Evolutionary conservation across 2,888 invertebrate genomes (phyloP), one percentile per base, ranked within the genome.

Genomic region (Leucoptera coffeella): DNA sequence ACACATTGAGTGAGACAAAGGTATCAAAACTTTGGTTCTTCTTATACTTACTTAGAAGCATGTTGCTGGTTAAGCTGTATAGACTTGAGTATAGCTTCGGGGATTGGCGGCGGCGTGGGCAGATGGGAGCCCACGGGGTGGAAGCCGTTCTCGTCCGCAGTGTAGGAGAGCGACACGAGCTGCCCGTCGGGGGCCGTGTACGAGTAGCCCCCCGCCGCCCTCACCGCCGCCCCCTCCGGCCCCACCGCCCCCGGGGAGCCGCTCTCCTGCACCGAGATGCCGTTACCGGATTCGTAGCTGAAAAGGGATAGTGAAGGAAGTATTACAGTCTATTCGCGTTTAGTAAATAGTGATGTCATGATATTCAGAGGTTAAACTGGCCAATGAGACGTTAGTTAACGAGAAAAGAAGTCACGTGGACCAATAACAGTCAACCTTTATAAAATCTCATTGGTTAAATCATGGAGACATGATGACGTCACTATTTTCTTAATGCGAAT

Each of bases 111-210:
- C 2, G 77, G 74, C 0, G 75, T 76, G 25, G 77, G 77, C n/a
- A 77, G 59, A 36, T 78, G 78, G 2, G 73, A 62, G 6, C 77
- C 77, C 27, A 65, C 74, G 14, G 80, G 78, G 41, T 79, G 78
- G 64, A 80, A 81, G 32, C 82, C 82, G 41, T 80, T 80, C 48
- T 83, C 82, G 42, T 83, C 83, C 11, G 84, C 82, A 24, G 77
- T 72, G 58, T 83, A 84, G 4, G 75, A 73, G 31, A 82, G 54
- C 12, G 75, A 65, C 40, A 80, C 77, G 40, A 75, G 65, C 39
- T 75, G 73, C 29, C 80, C 80, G 35, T 82, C 82, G 2, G 82
- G 82, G 2, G 80, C 73, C 19, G 75, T 76, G 57, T 79, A 82
- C 11, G 78, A 76, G 58, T 73, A 81, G 26, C 73, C 75, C 4